Evolutionary conservation across 1,140 invertebrate genomes (phyloP).

Genomic region (Chrysopa pallens): DNA sequence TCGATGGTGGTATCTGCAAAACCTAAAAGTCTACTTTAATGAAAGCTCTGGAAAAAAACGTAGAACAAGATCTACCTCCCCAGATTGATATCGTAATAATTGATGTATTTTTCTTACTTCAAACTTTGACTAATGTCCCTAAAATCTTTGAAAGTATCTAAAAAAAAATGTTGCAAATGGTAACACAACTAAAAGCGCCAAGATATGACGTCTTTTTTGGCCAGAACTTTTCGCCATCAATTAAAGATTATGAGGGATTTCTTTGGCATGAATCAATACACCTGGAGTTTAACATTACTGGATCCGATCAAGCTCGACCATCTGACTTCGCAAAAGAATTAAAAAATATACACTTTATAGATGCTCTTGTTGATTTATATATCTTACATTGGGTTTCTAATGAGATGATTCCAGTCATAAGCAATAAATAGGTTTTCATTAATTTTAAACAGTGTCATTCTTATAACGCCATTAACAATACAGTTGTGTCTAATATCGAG

Average conservation of each 20-base stretch:
- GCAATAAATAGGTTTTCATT: too few species aligned
- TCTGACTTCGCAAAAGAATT: slow-evolving; percentile 9
- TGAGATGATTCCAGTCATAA: slow-evolving; percentile 9
- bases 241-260: slow-evolving; percentile 10
- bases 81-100: slow-evolving; percentile 11
- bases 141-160: slow-evolving; percentile 14
- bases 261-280: slow-evolving; percentile 1
- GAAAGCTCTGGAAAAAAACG: neutral
- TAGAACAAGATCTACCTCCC: slow-evolving; percentile 5
- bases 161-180: slow-evolving; percentile 14
- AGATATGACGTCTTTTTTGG: slow-evolving; percentile 11
- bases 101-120: slow-evolving; percentile 17
- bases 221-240: slow-evolving; percentile 10
- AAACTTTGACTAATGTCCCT: slow-evolving; percentile 15
- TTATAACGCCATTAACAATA: too few species aligned
- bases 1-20: slow-evolving; percentile 2
- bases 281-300: slow-evolving; percentile 5
- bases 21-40: too few species aligned
- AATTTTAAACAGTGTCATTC: too few species aligned
- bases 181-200: slow-evolving; percentile 7
- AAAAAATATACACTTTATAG: slow-evolving; percentile 14
- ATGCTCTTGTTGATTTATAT: slow-evolving; percentile 13
- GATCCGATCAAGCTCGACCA: slow-evolving; percentile 7
- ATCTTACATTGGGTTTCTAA: slow-evolving; percentile 10
- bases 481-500: too few species aligned